A percentile compares a stretch with the other conserved stretches of the same genome.
Conservation (phyloP, 2,113 vertebrate species). For the Noctilio leporinus region DNA sequence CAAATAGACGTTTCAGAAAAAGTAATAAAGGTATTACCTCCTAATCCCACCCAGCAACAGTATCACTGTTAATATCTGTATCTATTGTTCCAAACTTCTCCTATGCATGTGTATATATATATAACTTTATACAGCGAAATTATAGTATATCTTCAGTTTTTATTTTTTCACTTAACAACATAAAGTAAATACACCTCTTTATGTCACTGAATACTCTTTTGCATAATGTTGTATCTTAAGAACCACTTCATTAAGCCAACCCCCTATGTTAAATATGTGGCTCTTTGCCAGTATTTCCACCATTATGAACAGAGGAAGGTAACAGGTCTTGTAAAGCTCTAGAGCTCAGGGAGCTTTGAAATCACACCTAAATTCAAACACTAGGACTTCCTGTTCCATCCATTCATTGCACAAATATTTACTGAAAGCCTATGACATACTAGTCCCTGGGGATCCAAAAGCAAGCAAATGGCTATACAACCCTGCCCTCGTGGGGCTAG, state of each 20-base stretch:
- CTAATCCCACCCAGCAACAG: neutral
- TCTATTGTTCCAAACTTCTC: neutral
- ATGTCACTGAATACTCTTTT: neutral
- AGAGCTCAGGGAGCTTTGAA: neutral
- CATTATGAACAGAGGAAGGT: neutral
- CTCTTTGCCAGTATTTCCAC: neutral
- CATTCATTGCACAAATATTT: neutral
- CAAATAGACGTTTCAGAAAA: slow-evolving; percentile 15
- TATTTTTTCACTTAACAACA: neutral
- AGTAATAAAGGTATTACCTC: neutral
- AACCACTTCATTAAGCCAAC: neutral
- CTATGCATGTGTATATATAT: neutral
- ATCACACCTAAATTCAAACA: slow-evolving; percentile 13
- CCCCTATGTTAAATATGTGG: neutral
- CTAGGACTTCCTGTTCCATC: neutral
- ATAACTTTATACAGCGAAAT: neutral
- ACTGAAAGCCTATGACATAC: neutral
- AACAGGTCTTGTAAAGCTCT: neutral
- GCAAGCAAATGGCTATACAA: neutral
- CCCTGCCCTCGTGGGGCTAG: neutral
- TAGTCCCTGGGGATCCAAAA: neutral
- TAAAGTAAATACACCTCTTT: neutral
- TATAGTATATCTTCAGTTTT: neutral
- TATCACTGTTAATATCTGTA: neutral
- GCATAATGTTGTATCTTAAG: neutral